phyloP scores from a whole-genome alignment of 2,888 invertebrate genomes.

The Lissonota sp. region DNA sequence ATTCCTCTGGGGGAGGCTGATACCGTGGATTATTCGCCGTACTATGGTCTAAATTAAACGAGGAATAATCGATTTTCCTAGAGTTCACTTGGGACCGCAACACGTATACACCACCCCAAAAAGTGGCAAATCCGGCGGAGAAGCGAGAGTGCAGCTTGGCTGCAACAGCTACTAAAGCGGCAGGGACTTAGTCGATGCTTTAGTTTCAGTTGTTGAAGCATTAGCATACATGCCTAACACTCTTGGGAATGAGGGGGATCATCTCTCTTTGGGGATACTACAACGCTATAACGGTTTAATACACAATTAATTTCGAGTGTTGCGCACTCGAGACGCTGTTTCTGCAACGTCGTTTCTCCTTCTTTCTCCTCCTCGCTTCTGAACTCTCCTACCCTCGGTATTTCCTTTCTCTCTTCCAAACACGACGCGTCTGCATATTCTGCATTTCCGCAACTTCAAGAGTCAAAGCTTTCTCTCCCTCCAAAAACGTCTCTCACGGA shows the following conservation, averaged over 20 bases:
- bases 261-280: slow-evolving; percentile 16
- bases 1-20: too few species aligned
- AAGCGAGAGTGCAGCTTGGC: slow-evolving; percentile 1
- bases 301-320: slow-evolving; percentile 59
- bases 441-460: not conserved
- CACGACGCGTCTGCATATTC: not conserved
- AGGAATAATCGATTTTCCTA: slow-evolving; percentile 37
- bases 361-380: not conserved
- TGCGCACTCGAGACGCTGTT: slow-evolving; percentile 34
- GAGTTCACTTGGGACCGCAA: not conserved
- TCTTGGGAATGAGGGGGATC: slow-evolving; percentile 8
- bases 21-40: too few species aligned
- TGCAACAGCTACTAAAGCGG: slow-evolving; percentile 1
- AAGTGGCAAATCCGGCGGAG: not conserved
- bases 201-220: slow-evolving; percentile 43
- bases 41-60: not conserved
- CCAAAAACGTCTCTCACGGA: slow-evolving; percentile 39
- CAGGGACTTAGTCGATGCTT: slow-evolving; percentile 23
- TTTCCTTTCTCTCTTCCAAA: not conserved
- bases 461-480: not conserved
- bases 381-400: too few species aligned
- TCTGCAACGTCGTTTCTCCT: not conserved
- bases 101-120: not conserved
- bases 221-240: slow-evolving; percentile 26
- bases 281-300: slow-evolving; percentile 39